Evolutionary conservation across 1,140 invertebrate genomes (phyloP).

Genomic region (Nixonia krombeini): DNA sequence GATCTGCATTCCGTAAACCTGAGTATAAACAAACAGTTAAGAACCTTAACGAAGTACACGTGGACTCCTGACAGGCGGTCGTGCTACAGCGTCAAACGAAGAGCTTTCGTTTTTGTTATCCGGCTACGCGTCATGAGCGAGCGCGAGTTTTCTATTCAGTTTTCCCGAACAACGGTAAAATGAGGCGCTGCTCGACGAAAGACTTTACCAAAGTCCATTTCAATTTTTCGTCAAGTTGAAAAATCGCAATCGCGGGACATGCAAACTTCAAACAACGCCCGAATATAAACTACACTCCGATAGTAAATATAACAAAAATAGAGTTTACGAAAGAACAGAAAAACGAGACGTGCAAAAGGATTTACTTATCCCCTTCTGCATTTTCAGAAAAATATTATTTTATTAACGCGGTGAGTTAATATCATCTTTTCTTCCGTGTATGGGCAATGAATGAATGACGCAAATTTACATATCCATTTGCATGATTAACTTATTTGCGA

Average conservation of each 20-base stretch:
- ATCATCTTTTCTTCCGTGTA: too few species aligned
- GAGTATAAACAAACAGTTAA: slow-evolving; percentile 40
- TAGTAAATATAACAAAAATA: too few species aligned
- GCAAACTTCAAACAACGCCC: neutral
- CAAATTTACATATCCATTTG: slow-evolving; percentile 9
- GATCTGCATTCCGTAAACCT: slow-evolving; percentile 32
- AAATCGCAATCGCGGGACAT: neutral
- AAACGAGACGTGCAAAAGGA: too few species aligned
- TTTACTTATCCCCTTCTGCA: too few species aligned
- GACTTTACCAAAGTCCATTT: slow-evolving; percentile 26
- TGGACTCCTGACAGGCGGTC: slow-evolving; percentile 18
- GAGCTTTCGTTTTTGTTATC: slow-evolving; percentile 30
- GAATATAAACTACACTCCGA: too few species aligned
- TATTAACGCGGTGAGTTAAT: too few species aligned
- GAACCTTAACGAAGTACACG: slow-evolving; percentile 43
- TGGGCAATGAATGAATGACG: neutral
- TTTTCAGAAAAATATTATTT: too few species aligned
- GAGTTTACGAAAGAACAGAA: too few species aligned
- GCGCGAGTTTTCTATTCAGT: slow-evolving; percentile 20
- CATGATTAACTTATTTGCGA: too few species aligned
- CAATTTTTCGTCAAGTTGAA: slow-evolving; percentile 3
- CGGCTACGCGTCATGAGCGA: slow-evolving; percentile 5
- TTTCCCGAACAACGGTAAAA: slow-evolving; percentile 18
- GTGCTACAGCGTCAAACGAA: slow-evolving; percentile 23
- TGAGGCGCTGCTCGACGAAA: slow-evolving; percentile 14